Conservation (phyloP, 2,113 vertebrate genomes). For the Malurus elegans region DNA sequence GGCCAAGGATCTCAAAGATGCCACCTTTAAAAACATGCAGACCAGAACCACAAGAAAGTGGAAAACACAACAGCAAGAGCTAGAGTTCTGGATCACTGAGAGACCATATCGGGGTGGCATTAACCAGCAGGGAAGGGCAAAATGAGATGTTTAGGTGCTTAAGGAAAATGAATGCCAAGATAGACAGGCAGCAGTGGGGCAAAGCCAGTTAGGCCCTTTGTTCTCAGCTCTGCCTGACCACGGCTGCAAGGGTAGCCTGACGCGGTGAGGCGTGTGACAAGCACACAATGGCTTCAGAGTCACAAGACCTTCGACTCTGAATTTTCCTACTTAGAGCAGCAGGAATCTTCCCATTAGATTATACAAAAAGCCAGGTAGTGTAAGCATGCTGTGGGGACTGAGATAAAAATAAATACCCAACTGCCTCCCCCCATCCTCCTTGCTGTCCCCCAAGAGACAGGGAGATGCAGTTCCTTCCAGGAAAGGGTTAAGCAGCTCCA, state of each 20-base stretch:
- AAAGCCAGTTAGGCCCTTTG: not conserved
- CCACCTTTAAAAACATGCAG: not conserved
- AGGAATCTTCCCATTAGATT: not conserved
- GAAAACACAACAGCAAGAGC: not conserved
- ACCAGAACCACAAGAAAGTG: not conserved
- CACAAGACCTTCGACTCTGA: not conserved
- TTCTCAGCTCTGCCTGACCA: not conserved
- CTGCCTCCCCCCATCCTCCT: too few relatives aligned
- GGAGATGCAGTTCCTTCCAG: not conserved
- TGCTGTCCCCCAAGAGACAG: fast-evolving
- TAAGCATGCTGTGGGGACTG: not conserved
- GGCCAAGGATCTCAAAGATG: not conserved
- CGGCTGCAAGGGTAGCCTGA: not conserved
- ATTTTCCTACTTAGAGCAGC: not conserved
- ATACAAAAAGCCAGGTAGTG: not conserved
- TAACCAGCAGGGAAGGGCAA: not conserved
- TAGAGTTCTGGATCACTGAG: not conserved
- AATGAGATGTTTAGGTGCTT: not conserved
- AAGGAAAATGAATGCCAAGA: not conserved
- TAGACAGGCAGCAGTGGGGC: not conserved
- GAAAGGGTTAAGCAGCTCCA: not conserved
- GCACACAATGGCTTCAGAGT: not conserved
- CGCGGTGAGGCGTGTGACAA: not conserved
- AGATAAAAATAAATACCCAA: not conserved
- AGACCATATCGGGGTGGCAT: not conserved